These are phyloP conservation scores for Vimba vimba DNA, from an alignment of 2,113 vertebrate genomes.

Conservation along the genomic window DNA sequence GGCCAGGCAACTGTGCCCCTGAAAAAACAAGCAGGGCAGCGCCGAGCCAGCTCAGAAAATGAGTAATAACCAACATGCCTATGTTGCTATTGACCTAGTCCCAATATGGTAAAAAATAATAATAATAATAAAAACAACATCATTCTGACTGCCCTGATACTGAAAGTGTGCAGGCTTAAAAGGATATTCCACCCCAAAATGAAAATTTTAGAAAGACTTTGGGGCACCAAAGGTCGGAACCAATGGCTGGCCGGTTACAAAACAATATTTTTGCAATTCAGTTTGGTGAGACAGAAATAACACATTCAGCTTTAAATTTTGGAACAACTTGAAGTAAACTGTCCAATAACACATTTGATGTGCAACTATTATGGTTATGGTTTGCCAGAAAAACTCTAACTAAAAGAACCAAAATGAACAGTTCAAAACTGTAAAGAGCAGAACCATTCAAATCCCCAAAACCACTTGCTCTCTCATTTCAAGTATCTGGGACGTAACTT, in stretches of 20 bases:
- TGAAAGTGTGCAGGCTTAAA: slow-evolving; percentile 19
- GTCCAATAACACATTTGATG: background rate
- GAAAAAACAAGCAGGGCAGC: background rate
- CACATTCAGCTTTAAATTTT: background rate
- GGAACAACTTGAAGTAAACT: slow-evolving; percentile 11
- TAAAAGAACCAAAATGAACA: background rate
- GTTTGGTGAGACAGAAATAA: background rate
- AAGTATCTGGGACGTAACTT: background rate
- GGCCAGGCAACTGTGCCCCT: background rate
- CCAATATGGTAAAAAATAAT: slow-evolving; percentile 37
- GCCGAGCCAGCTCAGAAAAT: slow-evolving; percentile 8
- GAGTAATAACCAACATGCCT: slow-evolving; percentile 37
- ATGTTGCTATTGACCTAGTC: background rate
- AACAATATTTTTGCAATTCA: background rate
- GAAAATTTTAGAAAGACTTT: background rate
- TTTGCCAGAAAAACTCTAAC: background rate
- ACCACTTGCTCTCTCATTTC: background rate
- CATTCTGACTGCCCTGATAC: background rate
- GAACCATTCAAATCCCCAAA: background rate
- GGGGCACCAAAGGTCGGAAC: background rate
- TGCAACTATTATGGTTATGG: background rate
- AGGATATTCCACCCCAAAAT: background rate
- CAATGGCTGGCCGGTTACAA: background rate
- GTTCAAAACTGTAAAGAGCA: background rate
- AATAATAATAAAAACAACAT: background rate